A percentile compares a stretch with the other conserved stretches of the same genome.
Conservation (phyloP, 2,113 vertebrate species). For the Anhinga rufa region DNA sequence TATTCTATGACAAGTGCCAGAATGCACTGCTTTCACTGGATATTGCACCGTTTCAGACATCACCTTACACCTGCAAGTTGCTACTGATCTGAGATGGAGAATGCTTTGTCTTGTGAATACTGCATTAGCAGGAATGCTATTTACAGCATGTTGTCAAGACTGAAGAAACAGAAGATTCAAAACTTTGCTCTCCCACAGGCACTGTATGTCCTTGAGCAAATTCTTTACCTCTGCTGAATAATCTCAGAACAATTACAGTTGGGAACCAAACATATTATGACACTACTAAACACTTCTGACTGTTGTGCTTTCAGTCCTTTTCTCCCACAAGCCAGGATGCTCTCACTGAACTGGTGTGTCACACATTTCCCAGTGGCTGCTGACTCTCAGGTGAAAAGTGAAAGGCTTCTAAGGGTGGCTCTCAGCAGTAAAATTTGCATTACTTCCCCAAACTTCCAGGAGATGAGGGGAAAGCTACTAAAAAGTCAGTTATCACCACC, state of each 20-base stretch:
- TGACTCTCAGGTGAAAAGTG: not conserved
- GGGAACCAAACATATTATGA: not conserved
- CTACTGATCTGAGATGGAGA: not conserved
- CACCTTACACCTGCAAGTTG: not conserved
- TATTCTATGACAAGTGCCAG: not conserved
- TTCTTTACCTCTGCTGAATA: not conserved
- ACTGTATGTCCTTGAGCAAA: not conserved
- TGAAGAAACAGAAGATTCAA: not conserved
- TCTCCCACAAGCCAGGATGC: not conserved
- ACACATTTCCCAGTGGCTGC: not conserved
- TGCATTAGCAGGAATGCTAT: not conserved
- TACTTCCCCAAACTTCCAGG: not conserved
- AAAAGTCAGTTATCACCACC: not conserved
- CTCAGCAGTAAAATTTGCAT: not conserved
- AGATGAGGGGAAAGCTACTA: not conserved
- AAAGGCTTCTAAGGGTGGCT: not conserved
- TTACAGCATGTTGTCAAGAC: not conserved
- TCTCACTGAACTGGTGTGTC: not conserved
- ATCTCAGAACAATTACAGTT: not conserved
- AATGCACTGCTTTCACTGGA: not conserved
- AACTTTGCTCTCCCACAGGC: not conserved
- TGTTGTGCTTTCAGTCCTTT: not conserved
- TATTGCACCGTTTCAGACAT: not conserved
- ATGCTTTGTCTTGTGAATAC: not conserved
- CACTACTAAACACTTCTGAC: not conserved